These are phyloP conservation scores for Drosophila rubida DNA, from an alignment of 2,888 invertebrate genomes.

Conservation along the genomic window DNA sequence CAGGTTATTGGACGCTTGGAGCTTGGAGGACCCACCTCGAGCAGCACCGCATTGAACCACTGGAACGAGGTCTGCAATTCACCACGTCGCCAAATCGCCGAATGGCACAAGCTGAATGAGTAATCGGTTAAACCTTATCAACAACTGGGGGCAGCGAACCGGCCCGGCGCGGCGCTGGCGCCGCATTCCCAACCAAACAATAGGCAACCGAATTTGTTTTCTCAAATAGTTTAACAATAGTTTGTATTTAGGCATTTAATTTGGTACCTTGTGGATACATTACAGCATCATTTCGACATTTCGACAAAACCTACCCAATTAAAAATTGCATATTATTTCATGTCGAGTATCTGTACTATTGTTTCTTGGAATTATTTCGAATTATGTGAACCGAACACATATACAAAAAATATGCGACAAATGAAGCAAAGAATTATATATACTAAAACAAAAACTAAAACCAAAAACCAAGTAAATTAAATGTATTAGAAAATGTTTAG, in stretches of 20 bases:
- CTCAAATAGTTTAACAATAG: neutral
- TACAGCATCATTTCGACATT: neutral
- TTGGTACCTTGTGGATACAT: constrained; percentile 26
- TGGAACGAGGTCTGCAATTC: constrained; percentile 99
- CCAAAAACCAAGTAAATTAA: constrained; percentile 53
- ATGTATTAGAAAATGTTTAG: constrained; percentile 79
- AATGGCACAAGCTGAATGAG: constrained; percentile 99
- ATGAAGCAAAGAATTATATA: constrained; percentile 25
- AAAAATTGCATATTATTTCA: neutral
- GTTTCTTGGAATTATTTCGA: neutral
- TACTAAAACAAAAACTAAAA: constrained; percentile 14
- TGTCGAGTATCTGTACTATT: neutral
- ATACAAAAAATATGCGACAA: constrained; percentile 8
- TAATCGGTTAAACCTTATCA: constrained; percentile 83
- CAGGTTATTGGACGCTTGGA: constrained; percentile 98
- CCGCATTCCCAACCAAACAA: constrained; percentile 29
- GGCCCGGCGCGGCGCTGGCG: constrained; percentile 72
- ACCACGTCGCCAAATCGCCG: constrained; percentile 98
- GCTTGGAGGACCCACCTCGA: constrained; percentile 92
- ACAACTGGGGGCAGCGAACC: constrained; percentile 29
- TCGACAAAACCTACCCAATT: neutral
- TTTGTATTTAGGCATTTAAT: constrained; percentile 6
- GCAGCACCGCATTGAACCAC: constrained; percentile 94
- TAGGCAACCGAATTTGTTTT: constrained; percentile 7
- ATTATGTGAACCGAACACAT: constrained; percentile 19